These are phyloP conservation scores for Sibirionetta formosa DNA, from an alignment of 2,797 vertebrate genomes.

Conservation along the genomic window DNA sequence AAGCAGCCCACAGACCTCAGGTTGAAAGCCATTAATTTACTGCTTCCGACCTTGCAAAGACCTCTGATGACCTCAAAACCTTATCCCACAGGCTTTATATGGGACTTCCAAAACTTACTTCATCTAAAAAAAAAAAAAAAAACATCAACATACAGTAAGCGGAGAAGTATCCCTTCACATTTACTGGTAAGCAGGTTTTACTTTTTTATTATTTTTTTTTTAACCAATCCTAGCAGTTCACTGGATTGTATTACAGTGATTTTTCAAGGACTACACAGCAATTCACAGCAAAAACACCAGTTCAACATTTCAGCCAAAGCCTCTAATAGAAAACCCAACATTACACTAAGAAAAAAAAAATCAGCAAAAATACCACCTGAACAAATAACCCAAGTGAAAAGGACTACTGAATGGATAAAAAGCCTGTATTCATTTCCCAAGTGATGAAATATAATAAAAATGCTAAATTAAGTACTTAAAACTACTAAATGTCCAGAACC, in stretches of 20 bases:
- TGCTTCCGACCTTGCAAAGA: conserved; percentile 51
- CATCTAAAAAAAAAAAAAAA: conserved; percentile 31
- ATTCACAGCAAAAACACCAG: background rate
- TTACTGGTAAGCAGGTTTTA: conserved; percentile 28
- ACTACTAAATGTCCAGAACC: conserved; percentile 11
- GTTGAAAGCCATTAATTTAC: conserved; percentile 1
- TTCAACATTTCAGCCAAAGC: conserved; percentile 39
- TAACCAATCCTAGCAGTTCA: background rate
- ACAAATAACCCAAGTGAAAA: conserved; percentile 53
- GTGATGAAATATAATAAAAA: conserved; percentile 32
- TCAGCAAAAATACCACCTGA: conserved; percentile 52
- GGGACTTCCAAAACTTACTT: background rate
- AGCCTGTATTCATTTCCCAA: background rate
- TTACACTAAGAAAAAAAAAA: conserved; percentile 25
- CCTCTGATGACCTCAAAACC: conserved; percentile 3
- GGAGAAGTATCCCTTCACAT: background rate
- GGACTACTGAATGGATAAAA: conserved; percentile 39
- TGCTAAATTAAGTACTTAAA: conserved; percentile 35
- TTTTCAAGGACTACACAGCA: conserved; percentile 21
- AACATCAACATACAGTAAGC: background rate
- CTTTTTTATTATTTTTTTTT: background rate
- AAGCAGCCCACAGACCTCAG: conserved; percentile 18
- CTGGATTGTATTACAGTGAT: background rate
- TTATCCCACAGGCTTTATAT: background rate
- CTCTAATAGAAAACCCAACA: conserved; percentile 2